Evolutionary conservation across 2,113 vertebrate species (phyloP), one percentile per base, ranked within the genome.

Genomic region (Xiphophorus hellerii): DNA sequence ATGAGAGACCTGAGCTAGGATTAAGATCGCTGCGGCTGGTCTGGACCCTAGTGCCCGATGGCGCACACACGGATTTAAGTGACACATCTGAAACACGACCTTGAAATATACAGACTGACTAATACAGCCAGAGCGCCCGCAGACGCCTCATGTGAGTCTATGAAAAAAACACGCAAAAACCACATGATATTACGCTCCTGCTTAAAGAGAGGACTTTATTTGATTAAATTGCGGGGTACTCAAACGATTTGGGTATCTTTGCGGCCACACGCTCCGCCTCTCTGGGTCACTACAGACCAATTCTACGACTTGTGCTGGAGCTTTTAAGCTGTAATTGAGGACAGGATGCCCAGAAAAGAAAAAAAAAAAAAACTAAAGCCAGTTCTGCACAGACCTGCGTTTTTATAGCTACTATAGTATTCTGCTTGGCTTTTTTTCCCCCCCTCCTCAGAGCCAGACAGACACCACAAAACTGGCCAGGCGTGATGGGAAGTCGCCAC

Each of bases 271-370:
- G 95, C 96, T 94, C 96, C 96, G 95, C 96, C 96, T 97, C 96
- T 96, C 80, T 25, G 51, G 84, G 92, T 94, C 93, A 94, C 96
- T 94, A 93, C 95, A 96, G 96, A 96, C 96, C 95, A 96, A 97
- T 97, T 97, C 96, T 95, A 95, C 92, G 95, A 96, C 93, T 96
- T 96, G 95, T 94, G 94, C 94, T 93, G 84, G 93, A 93, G 94
- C 95, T 96, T 97, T 97, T 95, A 95, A 95, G 94, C 93, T 91
- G 95, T 96, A 97, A 98, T 96, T 96, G 95, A 96, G 96, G 93
- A 93, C 94, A 94, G 94, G 94, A 95, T 93, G 93, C 93, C 93
- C 95, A 94, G 93, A 93, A 95, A 96, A 95, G 94, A 44, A 44
- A 5, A 51, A 17, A 6, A 95, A 96, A 95, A 94, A 20, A 48